phyloP scores from a whole-genome alignment of 2,113 vertebrate species.

The Zonotrichia leucophrys region DNA sequence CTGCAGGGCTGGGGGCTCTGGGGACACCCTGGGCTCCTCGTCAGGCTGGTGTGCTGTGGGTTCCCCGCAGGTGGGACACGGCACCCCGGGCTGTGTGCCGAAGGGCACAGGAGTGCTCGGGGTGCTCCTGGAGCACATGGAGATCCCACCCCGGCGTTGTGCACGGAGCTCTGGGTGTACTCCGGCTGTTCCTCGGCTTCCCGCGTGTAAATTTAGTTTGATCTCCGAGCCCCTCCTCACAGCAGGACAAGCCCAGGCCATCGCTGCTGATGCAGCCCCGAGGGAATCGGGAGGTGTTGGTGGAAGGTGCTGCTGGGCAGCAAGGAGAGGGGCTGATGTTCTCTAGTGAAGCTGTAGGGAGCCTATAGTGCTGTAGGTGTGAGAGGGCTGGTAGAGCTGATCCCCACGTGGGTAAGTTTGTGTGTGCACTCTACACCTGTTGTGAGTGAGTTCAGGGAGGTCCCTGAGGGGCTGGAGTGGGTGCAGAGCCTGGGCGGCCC shows the following conservation, averaged over 20 bases:
- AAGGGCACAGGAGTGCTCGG: neutral
- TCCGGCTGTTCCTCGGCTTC: neutral
- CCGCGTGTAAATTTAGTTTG: neutral
- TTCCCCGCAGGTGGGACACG: neutral
- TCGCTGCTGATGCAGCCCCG: neutral
- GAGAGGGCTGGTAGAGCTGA: rapidly evolving
- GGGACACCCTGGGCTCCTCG: rapidly evolving
- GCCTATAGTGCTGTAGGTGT: rapidly evolving
- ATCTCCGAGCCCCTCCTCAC: rapidly evolving
- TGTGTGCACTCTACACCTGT: rapidly evolving
- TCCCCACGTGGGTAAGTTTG: rapidly evolving
- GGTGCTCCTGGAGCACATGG: rapidly evolving
- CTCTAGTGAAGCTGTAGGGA: neutral
- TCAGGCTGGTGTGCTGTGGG: neutral
- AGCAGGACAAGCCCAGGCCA: neutral
- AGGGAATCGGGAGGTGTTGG: neutral
- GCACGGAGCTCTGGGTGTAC: rapidly evolving
- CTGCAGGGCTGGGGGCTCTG: neutral
- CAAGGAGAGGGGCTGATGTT: neutral
- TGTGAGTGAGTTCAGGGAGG: neutral
- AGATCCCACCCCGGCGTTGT: rapidly evolving
- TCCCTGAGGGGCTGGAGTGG: neutral
- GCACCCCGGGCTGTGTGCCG: neutral
- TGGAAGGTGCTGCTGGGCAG: neutral
- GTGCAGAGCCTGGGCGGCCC: neutral